phyloP scores from a whole-genome alignment of 1,140 invertebrate genomes.

The Ctenoplectra terminalis region DNA sequence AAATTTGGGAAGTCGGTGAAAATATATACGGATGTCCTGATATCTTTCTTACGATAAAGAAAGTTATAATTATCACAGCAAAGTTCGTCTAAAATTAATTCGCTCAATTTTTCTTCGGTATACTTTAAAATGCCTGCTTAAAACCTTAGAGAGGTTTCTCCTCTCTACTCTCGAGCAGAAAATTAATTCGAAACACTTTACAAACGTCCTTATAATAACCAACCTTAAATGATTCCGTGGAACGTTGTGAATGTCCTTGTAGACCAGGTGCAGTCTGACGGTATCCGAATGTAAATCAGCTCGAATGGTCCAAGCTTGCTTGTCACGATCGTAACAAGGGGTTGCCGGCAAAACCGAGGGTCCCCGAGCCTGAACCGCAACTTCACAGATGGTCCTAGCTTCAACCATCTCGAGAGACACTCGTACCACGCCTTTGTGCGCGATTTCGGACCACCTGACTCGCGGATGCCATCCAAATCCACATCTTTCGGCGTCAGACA shows the following conservation, averaged over 20 bases:
- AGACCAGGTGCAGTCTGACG: constrained; percentile 90
- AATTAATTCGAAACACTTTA: too few relatives aligned
- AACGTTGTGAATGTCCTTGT: constrained; percentile 93
- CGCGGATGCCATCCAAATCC: constrained; percentile 90
- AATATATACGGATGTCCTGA: not conserved
- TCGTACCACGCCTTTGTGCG: constrained; percentile 85
- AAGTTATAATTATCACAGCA: not conserved
- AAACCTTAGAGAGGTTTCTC: too few relatives aligned
- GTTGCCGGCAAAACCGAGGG: constrained; percentile 82
- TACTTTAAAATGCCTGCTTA: too few relatives aligned
- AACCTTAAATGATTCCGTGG: constrained; percentile 91
- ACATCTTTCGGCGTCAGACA: constrained; percentile 89
- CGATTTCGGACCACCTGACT: constrained; percentile 84
- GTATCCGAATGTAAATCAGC: constrained; percentile 92
- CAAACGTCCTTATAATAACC: constrained; percentile 1
- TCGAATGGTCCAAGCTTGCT: constrained; percentile 92
- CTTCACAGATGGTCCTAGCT: constrained; percentile 89
- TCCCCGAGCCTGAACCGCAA: constrained; percentile 83
- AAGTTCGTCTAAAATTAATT: too few relatives aligned
- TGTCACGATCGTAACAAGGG: constrained; percentile 93
- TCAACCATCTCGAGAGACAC: constrained; percentile 90
- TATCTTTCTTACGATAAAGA: not conserved
- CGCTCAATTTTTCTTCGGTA: too few relatives aligned
- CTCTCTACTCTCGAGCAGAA: too few relatives aligned
- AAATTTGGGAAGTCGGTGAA: not conserved